Base-by-base conservation (phyloP, 2,888 invertebrate species). In the Linyphia triangularis region DNA sequence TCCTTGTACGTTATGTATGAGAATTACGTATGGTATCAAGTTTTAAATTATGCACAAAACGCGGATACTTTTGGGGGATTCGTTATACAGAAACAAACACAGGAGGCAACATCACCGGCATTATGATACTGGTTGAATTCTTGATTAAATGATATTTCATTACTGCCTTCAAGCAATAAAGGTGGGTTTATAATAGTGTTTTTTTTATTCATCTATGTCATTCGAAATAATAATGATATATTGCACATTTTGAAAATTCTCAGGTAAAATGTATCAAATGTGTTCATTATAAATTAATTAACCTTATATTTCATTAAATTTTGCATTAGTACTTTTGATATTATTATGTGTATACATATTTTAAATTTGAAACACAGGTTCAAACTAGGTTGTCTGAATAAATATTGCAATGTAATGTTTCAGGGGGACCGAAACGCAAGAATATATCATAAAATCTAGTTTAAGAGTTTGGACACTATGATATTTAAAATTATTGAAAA, bases 101-200 rank as follows among this genome's bases (percentile, higher is more conserved):
- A 67, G 67, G 43, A 30, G 65, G 5, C 78, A 67, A 9, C 40
- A 67, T 43, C 78, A 10, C 30, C 37, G 78, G 2, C 67, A 65
- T 13, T 79, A 79, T 33, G 78, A 79, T 43, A 67, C 67, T 22
- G 78, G 78, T 67, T 79, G 67, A 79, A 28, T 30, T 67, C 43
- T 70, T 2, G 33, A 40, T 77, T 33, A 28, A 22, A 43, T 67
- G 26, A 0, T 2, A 63, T 63, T 51, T 13, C 28, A 13, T 13
- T n/a, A 33, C 24, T 22, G 7, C n/a, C 51, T 51, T 51, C 51
- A 51, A 10, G 40, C 0, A 19, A 43, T 6, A 16, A 63, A 77
- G 37, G 63, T 77, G 77, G 77, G 77, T 79, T n/a, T n/a, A 16
- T 30, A 40, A 37, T 28, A 59, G 19, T 59, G 13, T 37, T n/a